A percentile compares a stretch with the other conserved stretches of the same genome.
Conservation (phyloP, 2,888 invertebrate genomes). For the Trichopria drosophilae region DNA sequence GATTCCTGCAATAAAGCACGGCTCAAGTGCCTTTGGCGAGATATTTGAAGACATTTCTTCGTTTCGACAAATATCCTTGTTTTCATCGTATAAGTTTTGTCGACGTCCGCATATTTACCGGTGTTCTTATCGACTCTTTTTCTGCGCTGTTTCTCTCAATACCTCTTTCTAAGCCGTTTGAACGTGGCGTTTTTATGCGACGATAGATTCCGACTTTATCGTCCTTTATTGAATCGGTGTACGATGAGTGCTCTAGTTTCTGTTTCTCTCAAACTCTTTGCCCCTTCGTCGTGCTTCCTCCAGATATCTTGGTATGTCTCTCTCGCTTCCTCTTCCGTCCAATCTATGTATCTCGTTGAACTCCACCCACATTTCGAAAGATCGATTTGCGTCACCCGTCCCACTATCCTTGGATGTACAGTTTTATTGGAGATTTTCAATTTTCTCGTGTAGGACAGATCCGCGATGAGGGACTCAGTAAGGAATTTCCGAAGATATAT, state of each 20-base stretch:
- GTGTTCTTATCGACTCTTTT: slow-evolving; percentile 17
- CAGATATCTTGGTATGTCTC: slow-evolving; percentile 7
- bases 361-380: slow-evolving; percentile 3
- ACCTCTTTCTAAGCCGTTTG: slow-evolving; percentile 21
- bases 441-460: slow-evolving; percentile 34
- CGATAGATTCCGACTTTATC: slow-evolving; percentile 26
- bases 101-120: slow-evolving; percentile 28
- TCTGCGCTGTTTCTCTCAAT: not conserved
- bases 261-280: no score
- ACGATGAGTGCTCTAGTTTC: slow-evolving; percentile 25
- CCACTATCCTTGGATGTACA: slow-evolving; percentile 26
- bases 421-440: slow-evolving; percentile 44
- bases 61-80: slow-evolving; percentile 16
- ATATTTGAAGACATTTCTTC: no score
- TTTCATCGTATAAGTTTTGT: slow-evolving; percentile 10
- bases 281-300: not conserved
- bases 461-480: slow-evolving; percentile 20
- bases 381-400: slow-evolving; percentile 33
- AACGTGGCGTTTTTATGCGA: slow-evolving; percentile 23
- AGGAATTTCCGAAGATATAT: slow-evolving; percentile 33
- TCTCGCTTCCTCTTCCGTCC: slow-evolving; percentile 17
- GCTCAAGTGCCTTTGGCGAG: no score
- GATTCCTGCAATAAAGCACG: no score
- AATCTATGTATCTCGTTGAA: slow-evolving; percentile 16
- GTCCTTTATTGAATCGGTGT: slow-evolving; percentile 31